Evolutionary conservation across 1,140 invertebrate genomes (phyloP), one percentile per base, ranked within the genome.

Genomic region (Homarus americanus): DNA sequence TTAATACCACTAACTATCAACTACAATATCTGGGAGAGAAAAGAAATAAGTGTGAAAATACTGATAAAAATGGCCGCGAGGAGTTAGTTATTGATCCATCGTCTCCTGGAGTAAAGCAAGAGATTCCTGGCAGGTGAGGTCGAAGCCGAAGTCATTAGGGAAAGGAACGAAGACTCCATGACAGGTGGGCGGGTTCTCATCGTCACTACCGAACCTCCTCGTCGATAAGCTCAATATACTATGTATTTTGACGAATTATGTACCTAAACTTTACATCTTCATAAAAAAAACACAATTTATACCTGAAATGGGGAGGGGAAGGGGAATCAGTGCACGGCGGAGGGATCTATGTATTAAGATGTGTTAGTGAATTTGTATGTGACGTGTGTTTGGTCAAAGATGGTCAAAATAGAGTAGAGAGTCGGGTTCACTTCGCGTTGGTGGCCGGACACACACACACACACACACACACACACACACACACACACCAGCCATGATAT

Each of bases 121-220:
- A 69, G 63, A 7, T 32, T 5, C n/a, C 12, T 24, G 28, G 9
- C 63, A 69, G n/a, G 63, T 32, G 17, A 15, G 17, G 63, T n/a
- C 80, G 79, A 83, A 83, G 63, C 79, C 80, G 44, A 83, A 32
- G 49, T 28, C 87, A 44, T 2, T 9, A 63, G 17, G 76, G 58
- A 66, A 20, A 38, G 24, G 41, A 32, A n/a, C 69, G 72, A 90
- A 53, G 87, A 75, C 66, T n/a, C 34, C 63, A 38, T 58, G 72
- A 90, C 87, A 90, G 87, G 87, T 90, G 87, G 87, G 87, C 79
- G 79, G 69, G 80, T 90, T 90, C 87, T 90, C 87, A 90, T 83
- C 69, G 84, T 44, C 40, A 36, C 44, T 7, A 40, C 72, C 24
- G 87, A 76, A 83, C 41, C 34, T 75, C 34, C 87, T 76, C 87